Conservation (phyloP, 2,797 vertebrate genomes). For the Peromyscus attwateri region DNA sequence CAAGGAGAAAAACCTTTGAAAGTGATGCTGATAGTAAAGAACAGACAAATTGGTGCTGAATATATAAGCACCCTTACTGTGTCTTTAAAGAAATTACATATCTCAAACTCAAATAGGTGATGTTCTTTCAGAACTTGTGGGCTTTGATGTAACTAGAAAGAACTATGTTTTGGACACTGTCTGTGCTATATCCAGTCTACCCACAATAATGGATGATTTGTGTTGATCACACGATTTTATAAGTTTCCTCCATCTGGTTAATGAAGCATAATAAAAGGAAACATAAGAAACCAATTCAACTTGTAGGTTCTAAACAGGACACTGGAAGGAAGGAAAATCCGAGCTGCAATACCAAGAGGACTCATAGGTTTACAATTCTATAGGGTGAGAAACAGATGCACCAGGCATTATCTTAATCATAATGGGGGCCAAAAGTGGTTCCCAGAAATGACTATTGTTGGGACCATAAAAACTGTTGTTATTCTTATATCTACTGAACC, state of each 20-base stretch:
- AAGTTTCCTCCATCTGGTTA: background rate
- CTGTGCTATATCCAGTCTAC: rapidly evolving
- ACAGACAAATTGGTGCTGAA: background rate
- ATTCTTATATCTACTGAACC: too few species aligned
- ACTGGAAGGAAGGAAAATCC: background rate
- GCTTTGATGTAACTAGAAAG: background rate
- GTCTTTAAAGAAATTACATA: background rate
- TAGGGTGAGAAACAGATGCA: background rate
- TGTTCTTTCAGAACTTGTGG: background rate
- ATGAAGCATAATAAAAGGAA: background rate
- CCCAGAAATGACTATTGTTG: background rate
- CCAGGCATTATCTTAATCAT: background rate
- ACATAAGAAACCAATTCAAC: background rate
- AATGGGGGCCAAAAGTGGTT: background rate
- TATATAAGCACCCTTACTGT: background rate
- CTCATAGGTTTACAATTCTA: background rate
- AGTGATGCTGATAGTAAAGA: background rate
- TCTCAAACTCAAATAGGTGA: background rate
- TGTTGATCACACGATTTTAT: background rate
- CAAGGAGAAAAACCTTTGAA: background rate
- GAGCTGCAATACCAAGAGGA: background rate
- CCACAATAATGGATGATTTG: background rate
- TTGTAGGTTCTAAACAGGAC: background rate
- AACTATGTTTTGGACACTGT: background rate
- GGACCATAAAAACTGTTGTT: background rate